A percentile compares a stretch with the other conserved stretches of the same genome.
Evolutionary conservation across 2,888 invertebrate species (phyloP).

Genomic region (Neoaliturus tenellus): DNA sequence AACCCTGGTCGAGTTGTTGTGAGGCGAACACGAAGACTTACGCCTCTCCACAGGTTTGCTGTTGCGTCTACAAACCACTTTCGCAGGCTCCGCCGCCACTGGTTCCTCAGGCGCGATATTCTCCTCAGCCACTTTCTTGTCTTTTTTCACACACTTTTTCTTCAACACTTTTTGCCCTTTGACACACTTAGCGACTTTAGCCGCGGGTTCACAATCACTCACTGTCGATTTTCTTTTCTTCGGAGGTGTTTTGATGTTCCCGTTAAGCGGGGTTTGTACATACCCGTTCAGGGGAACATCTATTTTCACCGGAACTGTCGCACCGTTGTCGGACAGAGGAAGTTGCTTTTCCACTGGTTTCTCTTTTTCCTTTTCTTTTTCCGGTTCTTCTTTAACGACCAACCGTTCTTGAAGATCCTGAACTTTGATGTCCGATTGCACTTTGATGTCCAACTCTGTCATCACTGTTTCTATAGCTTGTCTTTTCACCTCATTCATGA

Average conservation of each 20-base stretch:
- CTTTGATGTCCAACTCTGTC: constrained; percentile 31
- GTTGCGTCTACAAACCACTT: constrained; percentile 42
- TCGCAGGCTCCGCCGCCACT: not conserved
- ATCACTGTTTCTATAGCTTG: constrained; percentile 30
- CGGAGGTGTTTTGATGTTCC: constrained; percentile 23
- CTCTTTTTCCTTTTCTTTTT: constrained; percentile 9
- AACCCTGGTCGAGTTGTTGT: not conserved
- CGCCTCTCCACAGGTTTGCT: constrained; percentile 54
- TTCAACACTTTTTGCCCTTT: constrained; percentile 51
- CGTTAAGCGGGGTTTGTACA: no score
- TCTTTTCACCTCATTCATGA: constrained; percentile 19
- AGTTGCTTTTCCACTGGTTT: constrained; percentile 43
- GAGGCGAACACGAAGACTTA: constrained; percentile 42
- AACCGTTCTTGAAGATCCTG: constrained; percentile 54
- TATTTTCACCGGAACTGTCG: constrained; percentile 50
- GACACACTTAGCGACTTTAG: constrained; percentile 45
- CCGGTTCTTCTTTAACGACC: constrained; percentile 30
- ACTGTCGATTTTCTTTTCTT: constrained; percentile 46
- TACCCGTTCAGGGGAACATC: not conserved
- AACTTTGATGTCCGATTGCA: not conserved
- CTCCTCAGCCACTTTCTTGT: constrained; percentile 48
- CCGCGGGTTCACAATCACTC: constrained; percentile 44
- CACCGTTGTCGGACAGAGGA: constrained; percentile 52
- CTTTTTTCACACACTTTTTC: constrained; percentile 51
- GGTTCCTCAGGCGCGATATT: constrained; percentile 51